Conservation (phyloP, 2,888 invertebrate genomes). For the Amiota communis region DNA sequence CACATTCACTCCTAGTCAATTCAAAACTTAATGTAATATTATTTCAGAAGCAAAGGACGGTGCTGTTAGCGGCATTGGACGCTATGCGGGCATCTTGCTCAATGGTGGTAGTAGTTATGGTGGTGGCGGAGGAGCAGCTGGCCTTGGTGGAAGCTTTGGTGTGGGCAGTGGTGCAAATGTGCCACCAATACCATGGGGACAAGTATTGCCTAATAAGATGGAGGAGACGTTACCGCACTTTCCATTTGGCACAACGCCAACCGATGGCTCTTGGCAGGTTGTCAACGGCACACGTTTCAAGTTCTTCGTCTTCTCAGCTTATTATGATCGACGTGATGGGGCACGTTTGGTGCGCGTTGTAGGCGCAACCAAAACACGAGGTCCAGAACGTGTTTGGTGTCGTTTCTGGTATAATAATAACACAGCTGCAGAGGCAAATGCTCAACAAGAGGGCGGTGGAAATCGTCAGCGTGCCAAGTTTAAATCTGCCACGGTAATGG, state of each 20-base stretch:
- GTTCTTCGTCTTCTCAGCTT: constrained; percentile 94
- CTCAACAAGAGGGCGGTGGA: constrained; percentile 36
- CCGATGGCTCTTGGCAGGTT: constrained; percentile 85
- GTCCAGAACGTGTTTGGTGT: constrained; percentile 87
- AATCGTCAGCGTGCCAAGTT: constrained; percentile 55
- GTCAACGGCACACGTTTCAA: constrained; percentile 79
- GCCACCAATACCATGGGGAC: constrained; percentile 72
- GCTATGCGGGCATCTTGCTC: constrained; percentile 64
- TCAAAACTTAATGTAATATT: neutral
- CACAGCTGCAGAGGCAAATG: constrained; percentile 43
- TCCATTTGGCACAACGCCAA: constrained; percentile 79
- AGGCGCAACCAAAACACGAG: constrained; percentile 90
- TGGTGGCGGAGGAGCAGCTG: constrained; percentile 48
- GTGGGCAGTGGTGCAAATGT: constrained; percentile 57
- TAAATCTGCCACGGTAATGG: constrained; percentile 81
- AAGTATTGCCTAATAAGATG: constrained; percentile 71
- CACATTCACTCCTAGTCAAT: too few species aligned
- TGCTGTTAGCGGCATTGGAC: constrained; percentile 56
- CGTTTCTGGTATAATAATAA: constrained; percentile 80
- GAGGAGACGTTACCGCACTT: constrained; percentile 76
- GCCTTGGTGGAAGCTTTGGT: constrained; percentile 55
- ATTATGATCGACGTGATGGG: constrained; percentile 83
- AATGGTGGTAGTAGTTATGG: constrained; percentile 46
- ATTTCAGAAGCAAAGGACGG: constrained; percentile 64
- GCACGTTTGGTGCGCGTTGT: constrained; percentile 82